Conservation (phyloP, 2,888 invertebrate genomes). For the Ophioninae sp. region DNA sequence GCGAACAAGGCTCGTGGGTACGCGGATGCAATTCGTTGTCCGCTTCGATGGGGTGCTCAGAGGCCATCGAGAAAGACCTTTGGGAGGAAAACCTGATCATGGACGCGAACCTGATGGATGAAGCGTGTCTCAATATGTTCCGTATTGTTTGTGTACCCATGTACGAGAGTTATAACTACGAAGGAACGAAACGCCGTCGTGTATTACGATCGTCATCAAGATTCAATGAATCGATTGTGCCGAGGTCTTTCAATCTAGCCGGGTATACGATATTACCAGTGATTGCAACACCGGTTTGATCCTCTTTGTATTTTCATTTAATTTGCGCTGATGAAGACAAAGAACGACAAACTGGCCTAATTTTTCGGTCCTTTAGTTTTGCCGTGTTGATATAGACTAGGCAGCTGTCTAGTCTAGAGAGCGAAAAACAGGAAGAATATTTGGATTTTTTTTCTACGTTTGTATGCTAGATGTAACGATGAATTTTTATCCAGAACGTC, state of each 20-base stretch:
- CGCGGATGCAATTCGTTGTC: conserved; percentile 26
- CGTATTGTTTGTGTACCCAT: conserved; percentile 4
- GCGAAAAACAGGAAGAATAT: too few relatives aligned
- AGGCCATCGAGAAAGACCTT: conserved; percentile 33
- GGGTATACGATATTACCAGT: background rate
- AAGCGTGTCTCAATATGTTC: conserved; percentile 37
- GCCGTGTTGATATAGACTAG: background rate
- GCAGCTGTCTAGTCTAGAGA: too few relatives aligned
- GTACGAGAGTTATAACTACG: background rate
- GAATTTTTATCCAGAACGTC: too few relatives aligned
- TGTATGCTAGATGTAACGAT: too few relatives aligned
- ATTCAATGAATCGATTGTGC: conserved; percentile 51
- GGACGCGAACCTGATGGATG: conserved; percentile 47
- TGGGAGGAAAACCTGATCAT: conserved; percentile 38
- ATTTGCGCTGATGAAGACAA: background rate
- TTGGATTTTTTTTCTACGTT: too few relatives aligned
- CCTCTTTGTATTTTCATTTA: background rate
- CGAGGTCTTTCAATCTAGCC: background rate
- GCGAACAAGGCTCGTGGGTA: conserved; percentile 3
- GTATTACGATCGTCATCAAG: conserved; percentile 56
- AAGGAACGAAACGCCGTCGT: conserved; percentile 20
- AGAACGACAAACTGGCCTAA: background rate
- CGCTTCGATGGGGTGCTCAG: conserved; percentile 11
- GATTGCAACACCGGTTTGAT: background rate
- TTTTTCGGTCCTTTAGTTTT: background rate